These are phyloP conservation scores for Brienomyrus longianalis DNA, from an alignment of 2,113 vertebrate species.

Conservation along the genomic window DNA sequence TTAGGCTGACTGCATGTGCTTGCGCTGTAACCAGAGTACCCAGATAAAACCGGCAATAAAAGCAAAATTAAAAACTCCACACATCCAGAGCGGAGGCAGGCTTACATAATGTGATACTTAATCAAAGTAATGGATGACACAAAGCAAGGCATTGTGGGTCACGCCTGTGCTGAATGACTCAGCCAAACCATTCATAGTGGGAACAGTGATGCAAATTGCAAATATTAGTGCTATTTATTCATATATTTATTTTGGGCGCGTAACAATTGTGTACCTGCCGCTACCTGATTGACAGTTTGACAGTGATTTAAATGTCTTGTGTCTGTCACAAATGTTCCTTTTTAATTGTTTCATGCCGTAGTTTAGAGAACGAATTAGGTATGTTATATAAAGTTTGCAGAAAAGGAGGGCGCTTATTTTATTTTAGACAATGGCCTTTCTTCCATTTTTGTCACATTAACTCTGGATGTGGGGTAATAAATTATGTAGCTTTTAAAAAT, in stretches of 20 bases:
- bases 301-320: not conserved
- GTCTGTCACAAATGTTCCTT: not conserved
- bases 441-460: not conserved
- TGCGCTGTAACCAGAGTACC: not conserved
- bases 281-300: not conserved
- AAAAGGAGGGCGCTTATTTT: not conserved
- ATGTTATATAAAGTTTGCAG: not conserved
- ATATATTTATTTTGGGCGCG: not conserved
- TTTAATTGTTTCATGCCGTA: not conserved
- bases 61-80: not conserved
- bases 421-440: not conserved
- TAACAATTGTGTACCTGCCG: conserved; percentile 1
- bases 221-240: not conserved
- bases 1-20: not conserved
- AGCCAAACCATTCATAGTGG: not conserved
- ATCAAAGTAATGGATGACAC: not conserved
- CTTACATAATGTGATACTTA: not conserved
- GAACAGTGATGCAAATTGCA: not conserved
- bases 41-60: not conserved
- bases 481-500: not conserved
- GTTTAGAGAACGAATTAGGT: not conserved
- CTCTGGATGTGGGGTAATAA: not conserved
- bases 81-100: not conserved
- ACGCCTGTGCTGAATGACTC: not conserved
- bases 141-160: not conserved